Percentiles rank a stretch among this genome's conserved stretches.
Evolutionary conservation across 2,888 invertebrate species (phyloP).

Genomic region (Folsomia candida): DNA sequence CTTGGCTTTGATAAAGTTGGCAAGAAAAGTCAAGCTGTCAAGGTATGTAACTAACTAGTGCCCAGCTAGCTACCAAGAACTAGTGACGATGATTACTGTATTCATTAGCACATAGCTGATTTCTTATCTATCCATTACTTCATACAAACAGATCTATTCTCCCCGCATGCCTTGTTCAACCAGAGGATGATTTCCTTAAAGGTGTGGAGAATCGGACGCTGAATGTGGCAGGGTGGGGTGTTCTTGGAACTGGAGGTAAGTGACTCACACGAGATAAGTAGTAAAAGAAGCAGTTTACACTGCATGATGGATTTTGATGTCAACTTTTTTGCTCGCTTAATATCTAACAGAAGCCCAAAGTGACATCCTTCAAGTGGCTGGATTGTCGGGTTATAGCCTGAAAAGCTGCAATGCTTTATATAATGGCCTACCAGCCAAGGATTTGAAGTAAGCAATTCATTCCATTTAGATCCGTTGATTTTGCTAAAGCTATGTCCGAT

Average conservation of each 20-base stretch:
- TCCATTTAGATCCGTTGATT: not conserved
- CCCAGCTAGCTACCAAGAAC: no score
- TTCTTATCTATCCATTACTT: no score
- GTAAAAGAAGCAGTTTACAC: not conserved
- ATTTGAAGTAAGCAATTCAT: conserved; percentile 15
- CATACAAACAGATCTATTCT: conserved; percentile 51
- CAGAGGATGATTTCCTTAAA: conserved; percentile 57
- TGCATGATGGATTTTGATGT: no score
- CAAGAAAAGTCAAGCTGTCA: conserved; percentile 28
- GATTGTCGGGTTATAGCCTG: conserved; percentile 23
- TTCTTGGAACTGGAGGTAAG: conserved; percentile 37
- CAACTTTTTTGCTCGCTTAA: no score
- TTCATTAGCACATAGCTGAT: no score
- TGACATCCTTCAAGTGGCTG: conserved; percentile 40
- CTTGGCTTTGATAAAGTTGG: conserved; percentile 41
- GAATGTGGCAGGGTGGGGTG: conserved; percentile 40
- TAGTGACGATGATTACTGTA: no score
- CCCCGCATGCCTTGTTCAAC: conserved; percentile 62
- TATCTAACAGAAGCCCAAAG: conserved; percentile 35
- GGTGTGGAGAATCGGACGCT: conserved; percentile 26
- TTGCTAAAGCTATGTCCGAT: not conserved
- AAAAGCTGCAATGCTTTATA: conserved; percentile 32
- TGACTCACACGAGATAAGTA: not conserved
- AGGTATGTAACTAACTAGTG: conserved; percentile 16
- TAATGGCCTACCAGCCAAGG: conserved; percentile 20